A percentile compares a stretch with the other conserved stretches of the same genome.
Conservation (phyloP, 1,140 invertebrate species). For the Lordiphosa collinella region DNA sequence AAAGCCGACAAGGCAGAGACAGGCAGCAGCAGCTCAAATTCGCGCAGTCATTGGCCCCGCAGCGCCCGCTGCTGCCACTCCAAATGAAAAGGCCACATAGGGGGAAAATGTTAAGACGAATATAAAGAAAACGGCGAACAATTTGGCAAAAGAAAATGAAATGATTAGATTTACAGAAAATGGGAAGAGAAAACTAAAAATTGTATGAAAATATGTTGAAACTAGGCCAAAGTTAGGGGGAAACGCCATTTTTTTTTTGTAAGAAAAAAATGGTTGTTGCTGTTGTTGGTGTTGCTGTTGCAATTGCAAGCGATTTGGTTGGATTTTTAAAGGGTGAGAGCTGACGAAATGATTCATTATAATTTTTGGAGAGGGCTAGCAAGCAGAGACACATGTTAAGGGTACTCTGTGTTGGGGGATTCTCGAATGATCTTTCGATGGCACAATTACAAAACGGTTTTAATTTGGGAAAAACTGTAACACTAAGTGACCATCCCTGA, state of each 20-base stretch:
- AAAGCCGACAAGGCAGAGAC: constrained; percentile 38
- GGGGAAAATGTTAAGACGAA: constrained; percentile 2
- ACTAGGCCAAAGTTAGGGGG: constrained; percentile 49
- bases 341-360: constrained; percentile 30
- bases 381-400: too few relatives aligned
- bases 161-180: background rate
- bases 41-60: constrained; percentile 61
- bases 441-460: too few relatives aligned
- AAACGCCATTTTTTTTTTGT: constrained; percentile 48
- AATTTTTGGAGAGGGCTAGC: too few relatives aligned
- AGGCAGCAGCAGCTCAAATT: constrained; percentile 39
- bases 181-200: too few relatives aligned
- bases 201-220: constrained; percentile 12
- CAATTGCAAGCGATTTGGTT: constrained; percentile 29
- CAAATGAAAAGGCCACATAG: constrained; percentile 59
- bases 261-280: constrained; percentile 2
- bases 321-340: constrained; percentile 4
- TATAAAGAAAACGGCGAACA: background rate
- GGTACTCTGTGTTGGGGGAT: too few relatives aligned
- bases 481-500: too few relatives aligned
- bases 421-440: too few relatives aligned
- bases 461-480: too few relatives aligned
- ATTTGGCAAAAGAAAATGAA: constrained; percentile 1
- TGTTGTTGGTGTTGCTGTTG: constrained; percentile 24
- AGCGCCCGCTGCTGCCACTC: background rate